Evolutionary conservation across 1,140 invertebrate genomes (phyloP), one percentile per base, ranked within the genome.

Genomic region (Cydia splendana): DNA sequence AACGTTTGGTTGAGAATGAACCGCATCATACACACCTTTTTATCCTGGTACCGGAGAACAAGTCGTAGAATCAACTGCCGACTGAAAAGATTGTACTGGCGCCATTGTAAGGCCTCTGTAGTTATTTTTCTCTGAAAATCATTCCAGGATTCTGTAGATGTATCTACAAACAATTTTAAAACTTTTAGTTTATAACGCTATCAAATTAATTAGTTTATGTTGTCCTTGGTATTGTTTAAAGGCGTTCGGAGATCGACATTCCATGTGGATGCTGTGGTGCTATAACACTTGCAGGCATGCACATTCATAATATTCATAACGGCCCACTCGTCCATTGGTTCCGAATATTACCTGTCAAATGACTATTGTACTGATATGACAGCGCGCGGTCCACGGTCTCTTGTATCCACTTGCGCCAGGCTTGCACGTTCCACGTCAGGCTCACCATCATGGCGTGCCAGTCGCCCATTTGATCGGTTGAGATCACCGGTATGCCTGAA

Each of bases 381-480:
- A 65, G 76, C 1, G 85, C 84, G 24, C 85, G 83, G 62, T 90
- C 82, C 24, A 92, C 84, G 62, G 85, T 90, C 48, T 89, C 88
- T 18, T 90, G 86, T 48, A 92, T 87, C 90, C 90, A 92, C 38
- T 84, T 80, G 15, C 88, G 85, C 90, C 90, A 92, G 6, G 90
- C 88, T 75, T 90, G 87, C 28, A 90, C 79, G 73, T 92, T 92
- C 90, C 90, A 92, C 80, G 88, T 86, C n/a, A 91, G 77, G 76
- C 90, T 92, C 12, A 90, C 84, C 88, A 91, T 86, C 88, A 90
- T 90, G 4, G 91, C 84, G 62, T 91, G 88, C 91, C 88, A 91
- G 77, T 92, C 91, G 0, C 84, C 62, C 88, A 91, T 90, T 79
- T 89, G 84, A 75, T 91, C 88, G n/a, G 88, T 87, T 3, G 86